Conservation (phyloP, 2,797 vertebrate genomes). For the Labeo calbasu region DNA sequence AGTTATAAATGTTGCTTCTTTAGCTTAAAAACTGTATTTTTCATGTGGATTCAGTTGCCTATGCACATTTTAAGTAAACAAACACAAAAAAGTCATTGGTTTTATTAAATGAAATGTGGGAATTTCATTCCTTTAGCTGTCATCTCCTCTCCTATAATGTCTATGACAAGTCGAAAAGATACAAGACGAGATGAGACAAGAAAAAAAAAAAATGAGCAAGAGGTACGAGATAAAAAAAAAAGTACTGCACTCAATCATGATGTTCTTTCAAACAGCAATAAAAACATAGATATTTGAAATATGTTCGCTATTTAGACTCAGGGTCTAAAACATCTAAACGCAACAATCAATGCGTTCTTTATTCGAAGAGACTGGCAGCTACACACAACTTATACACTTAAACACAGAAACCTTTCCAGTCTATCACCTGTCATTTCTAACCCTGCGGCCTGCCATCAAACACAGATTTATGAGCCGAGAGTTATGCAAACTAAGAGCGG, state of each 20-base stretch:
- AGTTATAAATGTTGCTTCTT: background rate
- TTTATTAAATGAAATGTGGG: background rate
- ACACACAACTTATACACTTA: background rate
- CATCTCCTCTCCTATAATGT: background rate
- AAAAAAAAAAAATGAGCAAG: background rate
- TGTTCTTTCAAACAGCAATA: slow-evolving; percentile 9
- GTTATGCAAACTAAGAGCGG: slow-evolving; percentile 31
- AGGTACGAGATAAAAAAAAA: background rate
- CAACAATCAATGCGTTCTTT: slow-evolving; percentile 17
- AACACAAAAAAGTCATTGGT: background rate
- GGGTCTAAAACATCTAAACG: slow-evolving; percentile 18
- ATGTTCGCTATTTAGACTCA: background rate
- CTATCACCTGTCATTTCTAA: slow-evolving; percentile 39
- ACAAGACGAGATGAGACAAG: background rate
- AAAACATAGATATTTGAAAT: background rate
- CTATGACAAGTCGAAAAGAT: background rate
- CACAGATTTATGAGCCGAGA: slow-evolving; percentile 43
- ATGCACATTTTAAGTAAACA: background rate
- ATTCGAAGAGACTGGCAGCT: background rate
- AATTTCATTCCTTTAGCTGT: background rate
- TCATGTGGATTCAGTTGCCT: background rate
- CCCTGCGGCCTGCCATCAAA: slow-evolving; percentile 24
- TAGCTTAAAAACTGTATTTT: background rate
- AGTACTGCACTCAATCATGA: background rate
- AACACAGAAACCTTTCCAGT: background rate